Evolutionary conservation across 2,113 vertebrate genomes (phyloP).

Genomic region (Tinamus guttatus): DNA sequence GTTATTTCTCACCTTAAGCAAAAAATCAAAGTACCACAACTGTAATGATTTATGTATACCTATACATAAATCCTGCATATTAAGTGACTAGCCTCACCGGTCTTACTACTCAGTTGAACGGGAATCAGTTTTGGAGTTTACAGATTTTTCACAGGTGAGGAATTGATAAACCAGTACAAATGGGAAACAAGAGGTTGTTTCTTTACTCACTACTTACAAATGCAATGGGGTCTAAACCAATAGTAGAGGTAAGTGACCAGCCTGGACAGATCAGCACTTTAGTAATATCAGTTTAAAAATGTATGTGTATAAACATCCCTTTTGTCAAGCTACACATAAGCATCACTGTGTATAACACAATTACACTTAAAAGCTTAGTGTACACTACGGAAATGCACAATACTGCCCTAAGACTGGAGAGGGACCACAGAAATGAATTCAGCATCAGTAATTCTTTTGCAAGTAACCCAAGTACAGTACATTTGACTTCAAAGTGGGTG

Average conservation of each 20-base stretch:
- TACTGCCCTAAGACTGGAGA: slow-evolving; percentile 74
- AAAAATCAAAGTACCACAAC: slow-evolving; percentile 25
- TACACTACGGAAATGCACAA: slow-evolving; percentile 77
- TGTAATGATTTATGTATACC: neutral
- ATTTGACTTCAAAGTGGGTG: slow-evolving; percentile 88
- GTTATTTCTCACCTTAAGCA: neutral
- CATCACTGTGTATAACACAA: slow-evolving; percentile 78
- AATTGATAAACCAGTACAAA: slow-evolving; percentile 14
- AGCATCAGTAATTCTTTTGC: slow-evolving; percentile 80
- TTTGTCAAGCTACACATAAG: slow-evolving; percentile 78
- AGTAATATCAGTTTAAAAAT: slow-evolving; percentile 75
- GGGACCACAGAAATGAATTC: slow-evolving; percentile 68
- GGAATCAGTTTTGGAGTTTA: neutral
- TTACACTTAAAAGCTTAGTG: slow-evolving; percentile 79
- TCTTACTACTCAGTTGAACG: neutral
- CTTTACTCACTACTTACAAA: slow-evolving; percentile 51
- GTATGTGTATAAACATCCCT: slow-evolving; percentile 75
- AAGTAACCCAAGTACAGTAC: slow-evolving; percentile 95
- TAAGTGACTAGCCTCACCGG: neutral
- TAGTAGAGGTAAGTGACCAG: slow-evolving; percentile 63
- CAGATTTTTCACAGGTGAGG: neutral
- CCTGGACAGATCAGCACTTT: slow-evolving; percentile 74
- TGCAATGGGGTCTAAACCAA: slow-evolving; percentile 60
- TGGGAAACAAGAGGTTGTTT: slow-evolving; percentile 7
- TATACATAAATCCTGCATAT: slow-evolving; percentile 47